Conservation (phyloP, 2,888 invertebrate species). For the Agonopterix subpropinquella region DNA sequence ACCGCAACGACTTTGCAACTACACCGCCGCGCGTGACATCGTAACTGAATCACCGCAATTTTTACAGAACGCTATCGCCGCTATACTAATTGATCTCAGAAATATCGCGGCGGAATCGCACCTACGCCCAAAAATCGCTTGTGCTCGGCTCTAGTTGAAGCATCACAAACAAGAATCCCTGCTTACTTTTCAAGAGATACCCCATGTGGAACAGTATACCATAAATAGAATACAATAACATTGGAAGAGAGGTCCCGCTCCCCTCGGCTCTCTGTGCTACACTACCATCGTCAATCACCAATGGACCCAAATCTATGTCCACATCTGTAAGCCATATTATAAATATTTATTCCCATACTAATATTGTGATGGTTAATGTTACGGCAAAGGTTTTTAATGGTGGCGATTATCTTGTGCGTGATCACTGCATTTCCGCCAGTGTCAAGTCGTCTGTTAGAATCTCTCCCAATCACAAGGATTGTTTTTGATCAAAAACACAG, state of each 20-base stretch:
- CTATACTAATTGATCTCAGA: too few species aligned
- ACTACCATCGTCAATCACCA: constrained; percentile 56
- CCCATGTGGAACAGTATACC: constrained; percentile 72
- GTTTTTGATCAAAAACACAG: too few species aligned
- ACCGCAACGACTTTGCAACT: too few species aligned
- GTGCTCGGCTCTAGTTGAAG: constrained; percentile 10
- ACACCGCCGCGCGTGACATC: too few species aligned
- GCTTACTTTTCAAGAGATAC: constrained; percentile 68
- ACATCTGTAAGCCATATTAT: constrained; percentile 57
- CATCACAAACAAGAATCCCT: constrained; percentile 32
- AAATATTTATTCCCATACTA: background rate
- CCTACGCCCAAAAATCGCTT: too few species aligned
- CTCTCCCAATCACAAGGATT: too few species aligned
- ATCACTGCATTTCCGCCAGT: too few species aligned
- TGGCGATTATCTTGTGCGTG: too few species aligned
- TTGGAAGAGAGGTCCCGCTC: constrained; percentile 54
- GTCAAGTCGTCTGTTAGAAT: too few species aligned
- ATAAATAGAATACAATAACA: constrained; percentile 66
- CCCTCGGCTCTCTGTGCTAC: constrained; percentile 40
- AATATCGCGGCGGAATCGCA: too few species aligned
- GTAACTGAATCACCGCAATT: too few species aligned
- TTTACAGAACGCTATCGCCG: too few species aligned
- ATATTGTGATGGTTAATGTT: background rate
- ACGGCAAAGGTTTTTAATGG: background rate
- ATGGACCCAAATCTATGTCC: constrained; percentile 58